A percentile compares a stretch with the other conserved stretches of the same genome.
These are phyloP conservation scores for Physella acuta DNA, from an alignment of 1,140 invertebrate species.

Conservation along the genomic window DNA sequence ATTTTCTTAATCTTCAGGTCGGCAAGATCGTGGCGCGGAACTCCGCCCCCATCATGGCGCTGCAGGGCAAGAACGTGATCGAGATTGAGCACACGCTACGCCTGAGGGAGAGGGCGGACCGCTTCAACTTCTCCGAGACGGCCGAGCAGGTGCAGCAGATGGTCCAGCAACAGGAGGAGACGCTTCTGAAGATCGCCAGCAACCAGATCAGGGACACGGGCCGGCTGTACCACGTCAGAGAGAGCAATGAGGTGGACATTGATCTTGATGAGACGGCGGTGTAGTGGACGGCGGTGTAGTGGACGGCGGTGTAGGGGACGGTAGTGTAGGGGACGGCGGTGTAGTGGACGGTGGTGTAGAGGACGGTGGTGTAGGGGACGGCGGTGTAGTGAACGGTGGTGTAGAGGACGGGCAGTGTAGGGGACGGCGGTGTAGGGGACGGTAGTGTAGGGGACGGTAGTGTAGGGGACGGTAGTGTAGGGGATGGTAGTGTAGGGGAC, in stretches of 20 bases:
- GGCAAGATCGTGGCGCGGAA: conserved; percentile 51
- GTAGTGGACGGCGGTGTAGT: too few relatives aligned
- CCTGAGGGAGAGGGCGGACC: conserved; percentile 42
- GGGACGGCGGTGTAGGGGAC: too few relatives aligned
- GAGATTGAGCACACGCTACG: conserved; percentile 52
- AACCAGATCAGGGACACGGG: conserved; percentile 52
- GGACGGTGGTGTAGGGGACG: too few relatives aligned
- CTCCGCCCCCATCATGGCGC: conserved; percentile 41
- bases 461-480: too few relatives aligned
- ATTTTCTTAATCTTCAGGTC: conserved; percentile 33
- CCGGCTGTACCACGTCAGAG: conserved; percentile 47
- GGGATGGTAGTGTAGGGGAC: too few relatives aligned
- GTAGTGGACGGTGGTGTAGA: too few relatives aligned
- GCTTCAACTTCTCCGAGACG: conserved; percentile 45
- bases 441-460: too few relatives aligned
- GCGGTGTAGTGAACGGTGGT: too few relatives aligned
- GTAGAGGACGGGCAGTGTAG: too few relatives aligned
- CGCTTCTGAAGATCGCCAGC: conserved; percentile 42
- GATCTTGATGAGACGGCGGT: conserved; percentile 46
- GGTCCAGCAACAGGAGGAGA: conserved; percentile 48
- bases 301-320: too few relatives aligned
- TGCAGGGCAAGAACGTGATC: conserved; percentile 53
- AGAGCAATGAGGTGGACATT: conserved; percentile 43
- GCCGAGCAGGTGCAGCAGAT: conserved; percentile 41
- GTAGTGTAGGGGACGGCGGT: too few relatives aligned